Evolutionary conservation across 2,888 invertebrate genomes (phyloP).

Genomic region (Chrysina gloriosa): DNA sequence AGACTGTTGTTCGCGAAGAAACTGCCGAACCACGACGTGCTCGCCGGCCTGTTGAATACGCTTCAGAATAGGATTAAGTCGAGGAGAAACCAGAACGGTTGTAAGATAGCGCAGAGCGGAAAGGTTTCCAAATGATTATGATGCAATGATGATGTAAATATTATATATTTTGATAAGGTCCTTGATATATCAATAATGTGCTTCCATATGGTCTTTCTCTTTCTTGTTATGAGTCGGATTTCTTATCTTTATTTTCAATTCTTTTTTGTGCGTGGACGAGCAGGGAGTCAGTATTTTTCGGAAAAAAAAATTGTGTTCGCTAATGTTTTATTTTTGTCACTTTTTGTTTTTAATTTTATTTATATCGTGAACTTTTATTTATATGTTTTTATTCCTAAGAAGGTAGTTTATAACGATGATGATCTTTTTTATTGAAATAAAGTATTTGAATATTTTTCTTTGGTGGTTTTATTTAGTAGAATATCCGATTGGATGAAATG

Average conservation of each 20-base stretch:
- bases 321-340: slow-evolving; percentile 3
- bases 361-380: slow-evolving; percentile 15
- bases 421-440: slow-evolving; percentile 14
- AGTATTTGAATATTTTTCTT: slow-evolving; percentile 14
- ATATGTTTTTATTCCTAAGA: slow-evolving; percentile 12
- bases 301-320: neutral
- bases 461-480: too few relatives aligned
- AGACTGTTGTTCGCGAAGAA: slow-evolving; percentile 89
- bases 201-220: slow-evolving; percentile 7
- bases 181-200: slow-evolving; percentile 3
- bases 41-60: slow-evolving; percentile 83
- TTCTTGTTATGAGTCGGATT: neutral
- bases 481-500: too few relatives aligned
- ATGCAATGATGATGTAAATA: neutral
- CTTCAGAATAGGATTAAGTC: slow-evolving; percentile 85
- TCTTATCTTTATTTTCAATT: neutral
- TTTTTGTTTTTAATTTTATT: slow-evolving; percentile 25
- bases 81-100: slow-evolving; percentile 61
- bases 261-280: neutral
- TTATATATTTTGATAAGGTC: neutral
- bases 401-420: slow-evolving; percentile 9
- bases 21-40: slow-evolving; percentile 88
- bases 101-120: slow-evolving; percentile 36
- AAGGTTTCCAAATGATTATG: slow-evolving; percentile 23
- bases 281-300: slow-evolving; percentile 10